phyloP scores from a whole-genome alignment of 2,888 invertebrate genomes.

The Drosophila seclusa region DNA sequence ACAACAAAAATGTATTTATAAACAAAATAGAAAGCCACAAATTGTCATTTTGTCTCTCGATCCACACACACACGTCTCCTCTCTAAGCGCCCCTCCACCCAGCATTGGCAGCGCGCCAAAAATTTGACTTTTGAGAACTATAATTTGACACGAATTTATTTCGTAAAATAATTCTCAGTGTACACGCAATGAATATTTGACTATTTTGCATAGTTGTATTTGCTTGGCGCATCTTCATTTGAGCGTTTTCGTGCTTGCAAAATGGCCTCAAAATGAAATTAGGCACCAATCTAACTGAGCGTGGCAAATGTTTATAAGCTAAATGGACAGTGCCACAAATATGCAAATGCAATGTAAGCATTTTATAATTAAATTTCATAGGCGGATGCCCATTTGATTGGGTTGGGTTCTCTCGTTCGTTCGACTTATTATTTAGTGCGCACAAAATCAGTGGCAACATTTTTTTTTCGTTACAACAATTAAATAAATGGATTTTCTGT shows the following conservation, averaged over 20 bases:
- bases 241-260: constrained; percentile 26
- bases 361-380: constrained; percentile 76
- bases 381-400: constrained; percentile 38
- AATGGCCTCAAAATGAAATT: constrained; percentile 49
- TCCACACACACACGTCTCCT: not conserved
- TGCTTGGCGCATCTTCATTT: constrained; percentile 22
- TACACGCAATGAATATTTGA: constrained; percentile 1
- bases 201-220: not conserved
- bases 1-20: constrained; percentile 39
- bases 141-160: constrained; percentile 78
- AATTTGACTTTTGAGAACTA: constrained; percentile 71
- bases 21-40: constrained; percentile 32
- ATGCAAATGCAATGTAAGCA: constrained; percentile 75
- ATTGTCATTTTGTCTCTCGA: constrained; percentile 30
- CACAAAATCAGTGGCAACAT: constrained; percentile 45
- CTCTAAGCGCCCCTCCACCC: not conserved
- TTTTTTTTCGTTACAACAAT: constrained; percentile 34
- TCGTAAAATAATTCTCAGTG: constrained; percentile 40
- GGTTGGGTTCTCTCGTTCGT: not conserved
- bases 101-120: constrained; percentile 51
- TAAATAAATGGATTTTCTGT: constrained; percentile 49
- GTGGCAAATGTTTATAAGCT: constrained; percentile 65
- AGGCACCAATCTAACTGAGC: constrained; percentile 56
- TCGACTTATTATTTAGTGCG: constrained; percentile 52
- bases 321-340: constrained; percentile 53